phyloP scores from a whole-genome alignment of 2,797 vertebrate species.

The Labeo calbasu region DNA sequence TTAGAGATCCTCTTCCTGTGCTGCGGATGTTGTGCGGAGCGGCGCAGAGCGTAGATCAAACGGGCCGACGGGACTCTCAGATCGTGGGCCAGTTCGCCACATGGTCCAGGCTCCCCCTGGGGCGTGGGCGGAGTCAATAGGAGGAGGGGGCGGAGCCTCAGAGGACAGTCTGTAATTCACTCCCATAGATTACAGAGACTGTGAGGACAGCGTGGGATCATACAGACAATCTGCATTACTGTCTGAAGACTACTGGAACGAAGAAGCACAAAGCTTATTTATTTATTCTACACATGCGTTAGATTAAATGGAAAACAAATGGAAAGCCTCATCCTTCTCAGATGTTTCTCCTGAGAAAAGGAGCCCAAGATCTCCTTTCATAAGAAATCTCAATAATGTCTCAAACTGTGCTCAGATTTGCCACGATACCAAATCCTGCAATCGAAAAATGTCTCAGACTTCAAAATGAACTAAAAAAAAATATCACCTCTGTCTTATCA shows the following conservation, averaged over 20 bases:
- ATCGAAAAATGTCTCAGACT: neutral
- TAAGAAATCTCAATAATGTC: neutral
- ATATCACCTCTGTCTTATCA: too few species aligned
- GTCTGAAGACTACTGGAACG: neutral
- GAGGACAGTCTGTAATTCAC: neutral
- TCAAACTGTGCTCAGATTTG: neutral
- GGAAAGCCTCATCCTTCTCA: neutral
- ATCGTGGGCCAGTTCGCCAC: constrained; percentile 55
- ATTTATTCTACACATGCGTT: neutral
- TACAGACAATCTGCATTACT: neutral
- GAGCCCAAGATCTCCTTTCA: neutral
- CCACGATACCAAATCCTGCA: too few species aligned
- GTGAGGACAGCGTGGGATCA: neutral
- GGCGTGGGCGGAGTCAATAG: constrained; percentile 15
- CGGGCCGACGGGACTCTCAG: constrained; percentile 35
- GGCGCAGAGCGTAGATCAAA: constrained; percentile 47
- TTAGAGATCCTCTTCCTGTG: constrained; percentile 80
- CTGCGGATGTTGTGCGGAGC: constrained; percentile 78
- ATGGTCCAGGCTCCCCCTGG: constrained; percentile 49
- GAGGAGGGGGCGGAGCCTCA: neutral
- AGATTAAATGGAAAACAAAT: neutral
- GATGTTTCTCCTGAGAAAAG: neutral
- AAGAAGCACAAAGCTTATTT: neutral
- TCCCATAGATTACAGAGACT: constrained; percentile 20
- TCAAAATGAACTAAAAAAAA: too few species aligned